These are phyloP conservation scores for Mya arenaria DNA, from an alignment of 1,140 invertebrate species.

Conservation along the genomic window DNA sequence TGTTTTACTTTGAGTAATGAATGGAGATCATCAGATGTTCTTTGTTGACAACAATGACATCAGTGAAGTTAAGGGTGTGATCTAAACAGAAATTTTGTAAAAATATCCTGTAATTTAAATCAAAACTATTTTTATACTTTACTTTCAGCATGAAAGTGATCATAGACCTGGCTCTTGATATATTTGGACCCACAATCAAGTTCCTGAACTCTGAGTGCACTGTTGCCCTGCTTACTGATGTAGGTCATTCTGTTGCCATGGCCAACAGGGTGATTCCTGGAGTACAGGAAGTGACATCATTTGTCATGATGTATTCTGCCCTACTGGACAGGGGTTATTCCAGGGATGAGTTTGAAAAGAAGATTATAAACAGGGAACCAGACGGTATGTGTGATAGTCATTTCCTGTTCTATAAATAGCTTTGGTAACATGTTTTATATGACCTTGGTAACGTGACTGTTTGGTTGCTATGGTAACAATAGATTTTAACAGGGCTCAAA, in stretches of 20 bases:
- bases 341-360: slow-evolving; percentile 73
- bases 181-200: slow-evolving; percentile 75
- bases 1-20: no score
- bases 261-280: slow-evolving; percentile 68
- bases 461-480: no score
- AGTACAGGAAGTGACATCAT: slow-evolving; percentile 75
- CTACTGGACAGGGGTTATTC: slow-evolving; percentile 72
- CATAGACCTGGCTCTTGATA: slow-evolving; percentile 70
- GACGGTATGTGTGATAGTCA: slow-evolving; percentile 54
- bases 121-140: no score
- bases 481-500: no score
- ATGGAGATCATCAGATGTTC: no score
- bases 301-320: slow-evolving; percentile 74
- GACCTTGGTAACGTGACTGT: no score
- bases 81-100: no score
- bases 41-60: no score
- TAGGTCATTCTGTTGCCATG: slow-evolving; percentile 48
- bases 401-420: not conserved
- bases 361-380: slow-evolving; percentile 55
- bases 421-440: not conserved
- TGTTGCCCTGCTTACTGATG: slow-evolving; percentile 68
- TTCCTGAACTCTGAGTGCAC: slow-evolving; percentile 71
- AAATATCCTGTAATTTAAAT: no score
- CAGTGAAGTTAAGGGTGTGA: no score
- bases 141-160: slow-evolving; percentile 74